These are phyloP conservation scores for Bombus pascuorum DNA, from an alignment of 1,140 invertebrate species.

Conservation along the genomic window DNA sequence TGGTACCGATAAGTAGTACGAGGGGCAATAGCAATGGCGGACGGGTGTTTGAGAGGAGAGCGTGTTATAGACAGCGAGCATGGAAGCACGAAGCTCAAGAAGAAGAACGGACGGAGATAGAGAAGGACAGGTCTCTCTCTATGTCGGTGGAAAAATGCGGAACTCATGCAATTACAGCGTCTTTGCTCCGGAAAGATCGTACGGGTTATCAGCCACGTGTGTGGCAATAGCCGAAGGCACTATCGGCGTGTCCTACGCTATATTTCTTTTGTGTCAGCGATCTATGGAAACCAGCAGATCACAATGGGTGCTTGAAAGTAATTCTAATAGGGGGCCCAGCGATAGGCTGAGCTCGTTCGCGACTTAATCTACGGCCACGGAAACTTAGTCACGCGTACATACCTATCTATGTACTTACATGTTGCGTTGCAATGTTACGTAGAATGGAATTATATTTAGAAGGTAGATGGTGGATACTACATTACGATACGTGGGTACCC, in stretches of 20 bases:
- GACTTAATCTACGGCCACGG: conserved; percentile 46
- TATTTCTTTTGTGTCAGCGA: conserved; percentile 45
- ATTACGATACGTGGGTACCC: neutral
- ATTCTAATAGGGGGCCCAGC: conserved; percentile 38
- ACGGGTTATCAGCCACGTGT: conserved; percentile 59
- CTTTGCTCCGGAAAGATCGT: conserved; percentile 61
- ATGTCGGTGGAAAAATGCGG: conserved; percentile 61
- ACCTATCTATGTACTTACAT: neutral
- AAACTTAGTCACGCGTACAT: conserved; percentile 32
- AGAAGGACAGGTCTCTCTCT: conserved; percentile 16
- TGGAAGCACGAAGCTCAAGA: neutral
- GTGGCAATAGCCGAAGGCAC: conserved; percentile 54
- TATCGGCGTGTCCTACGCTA: conserved; percentile 44
- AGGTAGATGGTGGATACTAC: neutral
- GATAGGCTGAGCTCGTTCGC: conserved; percentile 20
- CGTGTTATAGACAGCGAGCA: neutral
- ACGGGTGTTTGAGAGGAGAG: conserved; percentile 1
- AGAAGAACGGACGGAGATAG: conserved; percentile 29
- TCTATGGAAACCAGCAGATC: conserved; percentile 53
- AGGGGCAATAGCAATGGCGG: conserved; percentile 20
- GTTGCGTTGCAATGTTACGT: neutral
- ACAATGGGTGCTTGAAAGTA: conserved; percentile 54
- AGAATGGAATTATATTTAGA: neutral
- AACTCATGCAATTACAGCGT: conserved; percentile 60
- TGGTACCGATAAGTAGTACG: conserved; percentile 57